These are phyloP conservation scores for Liparis tanakae DNA, from an alignment of 2,797 vertebrate genomes.

Conservation along the genomic window DNA sequence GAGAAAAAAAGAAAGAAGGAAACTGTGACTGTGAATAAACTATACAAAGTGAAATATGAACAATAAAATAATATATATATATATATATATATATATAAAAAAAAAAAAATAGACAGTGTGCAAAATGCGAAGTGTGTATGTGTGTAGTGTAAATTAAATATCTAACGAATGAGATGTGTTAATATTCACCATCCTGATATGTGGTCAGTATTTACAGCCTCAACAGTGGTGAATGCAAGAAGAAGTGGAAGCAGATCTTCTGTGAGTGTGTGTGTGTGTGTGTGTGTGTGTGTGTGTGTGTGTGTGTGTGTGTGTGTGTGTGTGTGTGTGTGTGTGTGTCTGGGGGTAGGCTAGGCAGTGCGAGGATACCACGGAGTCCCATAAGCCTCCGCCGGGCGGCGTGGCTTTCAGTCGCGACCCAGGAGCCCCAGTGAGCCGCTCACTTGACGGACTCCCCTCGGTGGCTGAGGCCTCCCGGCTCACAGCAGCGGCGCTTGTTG, in stretches of 20 bases:
- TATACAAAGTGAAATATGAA: no score
- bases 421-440: slow-evolving; percentile 47
- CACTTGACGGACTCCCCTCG: slow-evolving; percentile 53
- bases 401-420: slow-evolving; percentile 49
- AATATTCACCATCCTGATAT: neutral
- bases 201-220: slow-evolving; percentile 2
- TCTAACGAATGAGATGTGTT: no score
- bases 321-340: slow-evolving; percentile 12
- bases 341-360: slow-evolving; percentile 21
- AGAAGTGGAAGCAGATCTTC: neutral
- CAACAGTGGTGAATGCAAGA: neutral
- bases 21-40: no score
- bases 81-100: no score
- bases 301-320: slow-evolving; percentile 7
- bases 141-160: no score
- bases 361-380: slow-evolving; percentile 24
- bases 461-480: slow-evolving; percentile 20
- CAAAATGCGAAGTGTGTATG: no score
- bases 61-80: no score
- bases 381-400: slow-evolving; percentile 29
- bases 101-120: no score
- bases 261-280: slow-evolving; percentile 20
- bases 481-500: slow-evolving; percentile 39
- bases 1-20: no score
- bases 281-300: slow-evolving; percentile 8